Evolutionary conservation across 2,888 invertebrate genomes (phyloP).

Genomic region (Torymus auratus): DNA sequence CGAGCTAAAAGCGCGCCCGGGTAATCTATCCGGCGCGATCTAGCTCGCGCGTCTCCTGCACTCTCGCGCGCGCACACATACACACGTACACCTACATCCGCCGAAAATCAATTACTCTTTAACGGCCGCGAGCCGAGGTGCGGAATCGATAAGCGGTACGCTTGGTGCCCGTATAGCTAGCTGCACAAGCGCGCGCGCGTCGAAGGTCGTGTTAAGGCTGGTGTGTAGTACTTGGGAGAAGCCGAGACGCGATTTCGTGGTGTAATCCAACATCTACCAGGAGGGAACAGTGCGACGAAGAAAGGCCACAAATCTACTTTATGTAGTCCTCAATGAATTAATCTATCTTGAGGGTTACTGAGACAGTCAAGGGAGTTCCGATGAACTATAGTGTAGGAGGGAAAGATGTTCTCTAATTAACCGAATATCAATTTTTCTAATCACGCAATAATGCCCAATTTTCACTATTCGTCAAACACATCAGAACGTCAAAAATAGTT

Average conservation of each 20-base stretch:
- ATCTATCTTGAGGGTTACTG: conserved; percentile 16
- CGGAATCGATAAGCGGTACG: conserved; percentile 41
- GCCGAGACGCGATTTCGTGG: conserved; percentile 22
- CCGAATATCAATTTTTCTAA: no score
- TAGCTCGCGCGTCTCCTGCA: no score
- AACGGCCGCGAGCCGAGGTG: conserved; percentile 8
- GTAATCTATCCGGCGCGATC: conserved; percentile 30
- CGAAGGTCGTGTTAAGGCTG: not conserved
- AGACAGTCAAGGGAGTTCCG: no score
- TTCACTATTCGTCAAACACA: no score
- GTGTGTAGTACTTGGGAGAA: no score
- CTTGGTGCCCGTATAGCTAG: conserved; percentile 19
- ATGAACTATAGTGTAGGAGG: no score
- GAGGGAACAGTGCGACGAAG: not conserved
- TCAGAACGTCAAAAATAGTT: no score
- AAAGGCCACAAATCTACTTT: conserved; percentile 2
- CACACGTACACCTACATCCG: conserved; percentile 7
- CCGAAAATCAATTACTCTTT: conserved; percentile 50
- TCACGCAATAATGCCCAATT: no score
- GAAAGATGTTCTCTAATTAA: no score
- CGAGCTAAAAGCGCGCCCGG: not conserved
- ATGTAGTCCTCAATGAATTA: conserved; percentile 43
- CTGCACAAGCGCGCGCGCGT: no score
- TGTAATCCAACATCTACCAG: conserved; percentile 29
- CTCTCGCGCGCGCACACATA: no score